phyloP scores from a whole-genome alignment of 1,140 invertebrate species.

The Daktulosphaira vitifoliae region DNA sequence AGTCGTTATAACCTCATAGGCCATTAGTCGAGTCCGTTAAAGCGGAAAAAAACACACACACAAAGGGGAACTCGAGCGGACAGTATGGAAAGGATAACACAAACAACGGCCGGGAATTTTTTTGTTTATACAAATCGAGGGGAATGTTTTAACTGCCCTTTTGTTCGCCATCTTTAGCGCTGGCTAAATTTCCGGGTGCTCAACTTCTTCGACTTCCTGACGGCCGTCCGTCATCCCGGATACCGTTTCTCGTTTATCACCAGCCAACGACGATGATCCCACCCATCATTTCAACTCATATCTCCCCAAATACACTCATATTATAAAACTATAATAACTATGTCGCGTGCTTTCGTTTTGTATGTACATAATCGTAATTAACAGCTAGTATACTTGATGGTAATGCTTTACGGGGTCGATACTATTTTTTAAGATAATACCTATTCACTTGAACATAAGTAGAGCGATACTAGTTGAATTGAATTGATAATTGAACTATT shows the following conservation, averaged over 20 bases:
- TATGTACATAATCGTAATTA: too few species aligned
- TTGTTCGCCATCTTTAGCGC: conserved; percentile 31
- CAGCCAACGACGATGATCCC: background rate
- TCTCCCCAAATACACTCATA: too few species aligned
- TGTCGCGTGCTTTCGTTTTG: too few species aligned
- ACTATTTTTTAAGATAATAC: too few species aligned
- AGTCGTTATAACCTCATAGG: conserved; percentile 32
- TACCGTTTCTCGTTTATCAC: conserved; percentile 31
- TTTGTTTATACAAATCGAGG: conserved; percentile 32
- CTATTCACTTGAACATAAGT: too few species aligned
- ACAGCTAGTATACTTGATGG: too few species aligned
- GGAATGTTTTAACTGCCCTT: conserved; percentile 32
- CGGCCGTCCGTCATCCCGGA: conserved; percentile 22
- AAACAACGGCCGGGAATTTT: conserved; percentile 12
- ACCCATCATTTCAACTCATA: too few species aligned
- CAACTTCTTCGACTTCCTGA: conserved; percentile 32
- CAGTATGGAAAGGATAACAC: background rate
- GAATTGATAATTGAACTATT: too few species aligned
- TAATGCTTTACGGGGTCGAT: too few species aligned
- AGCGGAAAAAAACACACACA: conserved; percentile 24
- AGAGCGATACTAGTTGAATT: too few species aligned
- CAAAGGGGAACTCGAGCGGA: background rate
- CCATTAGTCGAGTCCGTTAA: conserved; percentile 33
- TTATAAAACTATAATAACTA: too few species aligned
- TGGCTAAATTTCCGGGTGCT: conserved; percentile 32